Evolutionary conservation across 2,797 vertebrate species (phyloP).

Genomic region (Tapera naevia): DNA sequence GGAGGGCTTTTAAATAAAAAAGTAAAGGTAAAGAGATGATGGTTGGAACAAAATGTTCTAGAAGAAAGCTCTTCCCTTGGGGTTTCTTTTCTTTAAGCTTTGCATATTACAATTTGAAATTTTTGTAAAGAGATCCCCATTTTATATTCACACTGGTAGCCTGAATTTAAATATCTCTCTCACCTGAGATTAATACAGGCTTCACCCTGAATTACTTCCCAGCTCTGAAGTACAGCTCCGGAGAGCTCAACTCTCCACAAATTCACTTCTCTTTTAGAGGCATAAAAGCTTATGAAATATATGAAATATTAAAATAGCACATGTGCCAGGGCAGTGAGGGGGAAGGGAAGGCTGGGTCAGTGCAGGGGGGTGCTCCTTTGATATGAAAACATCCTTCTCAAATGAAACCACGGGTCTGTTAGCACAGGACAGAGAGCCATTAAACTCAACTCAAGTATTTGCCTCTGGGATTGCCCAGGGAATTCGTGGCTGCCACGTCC

Average conservation of each 20-base stretch:
- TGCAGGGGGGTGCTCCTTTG: constrained; percentile 17
- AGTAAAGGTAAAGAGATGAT: constrained; percentile 67
- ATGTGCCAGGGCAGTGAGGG: constrained; percentile 32
- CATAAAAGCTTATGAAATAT: constrained; percentile 74
- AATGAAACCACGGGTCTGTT: background rate
- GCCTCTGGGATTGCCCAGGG: too few relatives aligned
- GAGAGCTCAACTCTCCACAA: constrained; percentile 73
- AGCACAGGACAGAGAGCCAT: background rate
- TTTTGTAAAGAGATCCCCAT: constrained; percentile 73
- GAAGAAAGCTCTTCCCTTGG: constrained; percentile 73
- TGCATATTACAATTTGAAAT: constrained; percentile 76
- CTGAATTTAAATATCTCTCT: constrained; percentile 77
- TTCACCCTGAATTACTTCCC: constrained; percentile 76
- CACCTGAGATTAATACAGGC: constrained; percentile 77
- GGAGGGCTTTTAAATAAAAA: constrained; percentile 67
- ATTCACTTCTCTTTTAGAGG: constrained; percentile 75
- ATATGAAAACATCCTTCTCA: constrained; percentile 41
- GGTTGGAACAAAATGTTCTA: constrained; percentile 72
- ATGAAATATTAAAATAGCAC: constrained; percentile 72
- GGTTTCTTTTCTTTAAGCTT: constrained; percentile 74
- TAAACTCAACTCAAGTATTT: background rate
- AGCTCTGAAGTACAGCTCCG: constrained; percentile 71
- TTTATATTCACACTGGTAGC: constrained; percentile 75
- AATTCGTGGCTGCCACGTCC: too few relatives aligned
- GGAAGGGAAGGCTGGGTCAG: constrained; percentile 32